Evolutionary conservation across 2,888 invertebrate species (phyloP), one percentile per base, ranked within the genome.

Genomic region (Apodemia mormo): DNA sequence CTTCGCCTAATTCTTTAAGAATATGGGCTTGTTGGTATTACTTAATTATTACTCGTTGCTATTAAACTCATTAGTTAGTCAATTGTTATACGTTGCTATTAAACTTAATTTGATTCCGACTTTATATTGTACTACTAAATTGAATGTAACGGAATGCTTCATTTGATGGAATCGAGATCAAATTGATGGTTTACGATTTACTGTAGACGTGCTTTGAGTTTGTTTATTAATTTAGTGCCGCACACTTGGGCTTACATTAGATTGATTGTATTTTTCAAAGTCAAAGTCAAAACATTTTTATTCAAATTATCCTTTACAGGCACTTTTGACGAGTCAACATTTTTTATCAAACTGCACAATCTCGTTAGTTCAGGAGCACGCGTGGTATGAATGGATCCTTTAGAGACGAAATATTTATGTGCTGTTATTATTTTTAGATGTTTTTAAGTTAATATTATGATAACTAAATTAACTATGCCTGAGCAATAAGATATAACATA

Each of bases 141-240:
- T 61, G 61, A 61, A 61, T 61, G 14, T 61, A 61, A 61, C 61
- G 61, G 61, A 61, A 33, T 61, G 12, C 61, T 14, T 61, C 37
- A 61, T 37, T 61, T 37, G 37, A 61, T 61, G 1, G 33, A 33
- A 61, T 61, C 12, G 33, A 12, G 37, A 61, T 14, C 61, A 37
- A 61, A 33, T 61, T 61, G 14, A 30, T 33, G 37, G 61, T 37
- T 61, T 61, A 37, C 61, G 10, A 61, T 61, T 33, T 61, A 33
- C 58, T 2, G 22, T 61, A 61, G 29, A 61, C 58, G 58, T 61
- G 58, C 61, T 61, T 61, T 61, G 33, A 61, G 61, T 61, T 61
- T 61, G 61, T 61, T 61, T 61, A 61, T 33, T 61, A 61, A 61
- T 61, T 61, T 61, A 61, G 29, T 30, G 12, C 30, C 14, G 30